A percentile compares a stretch with the other conserved stretches of the same genome.
Conservation (phyloP, 2,113 vertebrate species). For the Chelonoidis abingdonii region DNA sequence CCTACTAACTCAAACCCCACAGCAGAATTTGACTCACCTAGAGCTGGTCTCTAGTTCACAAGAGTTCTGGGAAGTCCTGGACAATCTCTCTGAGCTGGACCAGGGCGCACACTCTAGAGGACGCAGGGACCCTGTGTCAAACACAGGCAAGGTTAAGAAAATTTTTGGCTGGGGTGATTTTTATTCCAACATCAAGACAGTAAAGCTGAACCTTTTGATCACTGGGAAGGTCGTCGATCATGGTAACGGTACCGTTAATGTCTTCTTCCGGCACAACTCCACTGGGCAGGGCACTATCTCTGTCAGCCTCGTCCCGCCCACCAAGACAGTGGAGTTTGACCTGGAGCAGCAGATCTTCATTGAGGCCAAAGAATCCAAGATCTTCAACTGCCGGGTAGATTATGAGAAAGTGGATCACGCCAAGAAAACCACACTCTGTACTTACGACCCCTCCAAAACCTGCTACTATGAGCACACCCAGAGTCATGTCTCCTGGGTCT, state of each 20-base stretch:
- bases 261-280: conserved; percentile 98
- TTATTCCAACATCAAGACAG: conserved; percentile 99
- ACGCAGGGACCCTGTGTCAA: conserved; percentile 82
- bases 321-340: conserved; percentile 95
- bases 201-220: conserved; percentile 95
- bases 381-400: conserved; percentile 97
- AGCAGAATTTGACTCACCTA: conserved; percentile 81
- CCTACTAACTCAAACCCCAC: not conserved
- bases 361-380: conserved; percentile 98
- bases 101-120: conserved; percentile 75
- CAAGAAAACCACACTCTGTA: conserved; percentile 94
- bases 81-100: conserved; percentile 74
- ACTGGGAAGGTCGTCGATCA: conserved; percentile 98
- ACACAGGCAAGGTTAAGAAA: conserved; percentile 90
- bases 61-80: conserved; percentile 88
- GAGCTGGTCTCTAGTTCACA: conserved; percentile 86
- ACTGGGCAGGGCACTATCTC: conserved; percentile 98
- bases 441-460: conserved; percentile 94
- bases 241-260: conserved; percentile 95
- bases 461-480: conserved; percentile 96
- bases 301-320: conserved; percentile 94
- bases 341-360: conserved; percentile 96
- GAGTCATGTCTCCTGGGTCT: conserved; percentile 96
- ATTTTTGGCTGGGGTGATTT: conserved; percentile 99
- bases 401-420: conserved; percentile 95